Evolutionary conservation across 2,888 invertebrate genomes (phyloP).

Genomic region (Eurytoma adleriae): DNA sequence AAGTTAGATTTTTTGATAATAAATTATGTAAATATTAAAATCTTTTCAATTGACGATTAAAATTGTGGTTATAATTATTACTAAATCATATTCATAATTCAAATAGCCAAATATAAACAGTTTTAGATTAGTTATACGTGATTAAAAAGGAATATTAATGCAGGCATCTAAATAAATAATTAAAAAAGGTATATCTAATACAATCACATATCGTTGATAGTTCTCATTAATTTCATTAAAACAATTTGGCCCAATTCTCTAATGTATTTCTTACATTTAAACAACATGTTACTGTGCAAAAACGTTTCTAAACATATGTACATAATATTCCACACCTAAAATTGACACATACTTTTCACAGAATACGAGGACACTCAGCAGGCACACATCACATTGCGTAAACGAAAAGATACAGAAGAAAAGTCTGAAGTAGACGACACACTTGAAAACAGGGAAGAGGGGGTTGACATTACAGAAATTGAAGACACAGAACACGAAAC

Average conservation of each 20-base stretch:
- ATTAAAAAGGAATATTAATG: too few species aligned
- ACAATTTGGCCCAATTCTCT: neutral
- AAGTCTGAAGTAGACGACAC: slow-evolving; percentile 68
- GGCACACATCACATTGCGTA: slow-evolving; percentile 74
- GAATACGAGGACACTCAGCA: slow-evolving; percentile 76
- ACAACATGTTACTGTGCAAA: slow-evolving; percentile 40
- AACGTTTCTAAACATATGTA: slow-evolving; percentile 28
- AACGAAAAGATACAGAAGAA: slow-evolving; percentile 73
- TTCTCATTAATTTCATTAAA: neutral
- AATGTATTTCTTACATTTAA: neutral
- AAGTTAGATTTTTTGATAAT: too few species aligned
- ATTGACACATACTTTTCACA: slow-evolving; percentile 76
- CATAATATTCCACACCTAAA: slow-evolving; percentile 67
- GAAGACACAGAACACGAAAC: slow-evolving; percentile 57
- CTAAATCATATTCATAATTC: too few species aligned
- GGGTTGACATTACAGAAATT: slow-evolving; percentile 69
- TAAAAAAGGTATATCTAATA: too few species aligned
- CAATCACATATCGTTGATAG: too few species aligned
- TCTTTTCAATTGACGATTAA: too few species aligned
- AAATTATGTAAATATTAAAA: too few species aligned
- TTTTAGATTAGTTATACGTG: too few species aligned
- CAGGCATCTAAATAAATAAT: too few species aligned
- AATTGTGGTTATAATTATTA: too few species aligned
- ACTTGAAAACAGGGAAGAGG: slow-evolving; percentile 71
- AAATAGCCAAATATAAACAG: too few species aligned